These are phyloP conservation scores for Pangasianodon gigas DNA, from an alignment of 2,113 vertebrate species.

Conservation along the genomic window DNA sequence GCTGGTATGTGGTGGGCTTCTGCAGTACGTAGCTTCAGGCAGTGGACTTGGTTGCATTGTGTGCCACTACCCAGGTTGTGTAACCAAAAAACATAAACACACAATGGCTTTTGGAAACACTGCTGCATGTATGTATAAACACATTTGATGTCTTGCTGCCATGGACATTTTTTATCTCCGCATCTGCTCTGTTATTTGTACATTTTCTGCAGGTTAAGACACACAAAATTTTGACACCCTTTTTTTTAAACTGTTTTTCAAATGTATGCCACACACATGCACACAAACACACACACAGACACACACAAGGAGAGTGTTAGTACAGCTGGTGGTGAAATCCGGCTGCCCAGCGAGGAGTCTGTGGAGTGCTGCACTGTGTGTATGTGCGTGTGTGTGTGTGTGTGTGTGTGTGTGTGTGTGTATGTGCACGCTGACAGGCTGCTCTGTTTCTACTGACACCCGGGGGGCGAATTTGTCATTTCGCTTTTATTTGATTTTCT, in stretches of 20 bases:
- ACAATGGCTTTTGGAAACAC: background rate
- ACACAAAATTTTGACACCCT: background rate
- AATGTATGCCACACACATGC: background rate
- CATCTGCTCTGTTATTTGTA: constrained; percentile 9
- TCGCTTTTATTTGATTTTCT: constrained; percentile 74
- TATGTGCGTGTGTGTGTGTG: constrained; percentile 35
- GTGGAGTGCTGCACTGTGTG: constrained; percentile 56
- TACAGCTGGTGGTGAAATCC: constrained; percentile 82
- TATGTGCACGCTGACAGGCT: constrained; percentile 17
- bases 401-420: constrained; percentile 18
- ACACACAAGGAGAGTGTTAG: constrained; percentile 60
- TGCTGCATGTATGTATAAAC: background rate
- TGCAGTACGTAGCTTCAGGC: constrained; percentile 15
- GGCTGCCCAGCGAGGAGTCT: constrained; percentile 68
- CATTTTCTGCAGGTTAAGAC: background rate
- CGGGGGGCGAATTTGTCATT: constrained; percentile 71
- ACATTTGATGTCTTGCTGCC: background rate
- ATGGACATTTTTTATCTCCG: background rate
- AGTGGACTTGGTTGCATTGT: constrained; percentile 10
- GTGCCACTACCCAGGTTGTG: background rate
- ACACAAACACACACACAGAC: constrained; percentile 4
- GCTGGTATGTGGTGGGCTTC: constrained; percentile 26
- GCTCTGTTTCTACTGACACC: constrained; percentile 75
- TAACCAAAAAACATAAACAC: constrained; percentile 3
- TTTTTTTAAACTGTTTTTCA: background rate